phyloP scores from a whole-genome alignment of 2,797 vertebrate species.

The Myiotriccus ornatus region DNA sequence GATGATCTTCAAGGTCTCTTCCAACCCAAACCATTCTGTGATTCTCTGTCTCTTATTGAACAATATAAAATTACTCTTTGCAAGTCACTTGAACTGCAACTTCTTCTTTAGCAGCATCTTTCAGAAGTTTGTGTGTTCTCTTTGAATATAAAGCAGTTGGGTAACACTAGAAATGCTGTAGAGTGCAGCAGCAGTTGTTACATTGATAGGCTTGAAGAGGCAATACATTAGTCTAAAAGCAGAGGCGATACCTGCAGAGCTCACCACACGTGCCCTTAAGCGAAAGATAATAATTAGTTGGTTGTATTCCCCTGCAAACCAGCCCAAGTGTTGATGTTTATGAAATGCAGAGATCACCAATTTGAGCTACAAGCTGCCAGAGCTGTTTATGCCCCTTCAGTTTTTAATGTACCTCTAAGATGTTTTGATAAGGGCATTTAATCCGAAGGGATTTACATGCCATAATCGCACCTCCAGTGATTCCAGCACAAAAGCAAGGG shows the following conservation, averaged over 20 bases:
- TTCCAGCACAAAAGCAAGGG: slow-evolving; percentile 63
- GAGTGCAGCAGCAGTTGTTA: slow-evolving; percentile 40
- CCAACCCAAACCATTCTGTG: not conserved
- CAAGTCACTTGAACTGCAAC: not conserved
- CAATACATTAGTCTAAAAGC: slow-evolving; percentile 62
- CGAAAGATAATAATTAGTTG: slow-evolving; percentile 78
- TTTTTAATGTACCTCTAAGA: slow-evolving; percentile 78
- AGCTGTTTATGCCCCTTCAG: slow-evolving; percentile 74
- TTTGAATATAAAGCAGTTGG: slow-evolving; percentile 46
- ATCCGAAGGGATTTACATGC: slow-evolving; percentile 62
- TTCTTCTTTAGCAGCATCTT: slow-evolving; percentile 29
- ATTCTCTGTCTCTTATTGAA: not conserved
- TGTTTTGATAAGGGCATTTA: slow-evolving; percentile 70
- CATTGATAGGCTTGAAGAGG: slow-evolving; percentile 60
- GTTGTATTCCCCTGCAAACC: slow-evolving; percentile 68
- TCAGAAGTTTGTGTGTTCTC: slow-evolving; percentile 20
- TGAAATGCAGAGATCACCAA: slow-evolving; percentile 71
- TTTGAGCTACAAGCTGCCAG: slow-evolving; percentile 57
- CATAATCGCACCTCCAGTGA: slow-evolving; percentile 56
- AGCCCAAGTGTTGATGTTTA: slow-evolving; percentile 56
- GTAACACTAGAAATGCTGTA: slow-evolving; percentile 44
- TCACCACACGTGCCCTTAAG: slow-evolving; percentile 76
- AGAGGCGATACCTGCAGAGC: slow-evolving; percentile 74
- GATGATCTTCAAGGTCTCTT: accelerated
- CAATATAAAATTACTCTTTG: not conserved